A percentile compares a stretch with the other conserved stretches of the same genome.
Conservation (phyloP, 92 coral and sea anemone species). For the Zoanthus sociatus region DNA sequence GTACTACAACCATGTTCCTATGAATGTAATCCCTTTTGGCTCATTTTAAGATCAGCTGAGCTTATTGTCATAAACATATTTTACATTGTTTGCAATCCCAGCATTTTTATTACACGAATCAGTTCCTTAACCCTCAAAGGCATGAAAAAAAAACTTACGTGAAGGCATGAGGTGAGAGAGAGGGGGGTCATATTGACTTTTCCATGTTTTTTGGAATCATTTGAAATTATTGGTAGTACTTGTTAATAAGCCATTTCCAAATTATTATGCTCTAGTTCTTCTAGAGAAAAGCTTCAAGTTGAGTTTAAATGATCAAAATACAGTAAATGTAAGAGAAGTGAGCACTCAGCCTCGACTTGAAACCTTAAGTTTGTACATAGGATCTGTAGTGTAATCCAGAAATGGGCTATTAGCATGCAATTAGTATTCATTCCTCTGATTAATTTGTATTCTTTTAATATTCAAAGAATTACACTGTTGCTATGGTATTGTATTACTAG, state of each 20-base stretch:
- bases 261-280: conserved; percentile 24
- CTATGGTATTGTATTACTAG: background rate
- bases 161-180: conserved; percentile 28
- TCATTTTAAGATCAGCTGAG: conserved; percentile 35
- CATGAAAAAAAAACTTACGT: conserved; percentile 16
- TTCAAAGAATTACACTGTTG: too few species aligned
- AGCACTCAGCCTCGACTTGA: conserved; percentile 25
- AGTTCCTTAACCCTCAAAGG: conserved; percentile 30
- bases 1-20: conserved; percentile 20
- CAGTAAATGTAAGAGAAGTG: conserved; percentile 26
- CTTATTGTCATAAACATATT: background rate
- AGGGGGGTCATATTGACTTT: conserved; percentile 12
- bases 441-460: background rate
- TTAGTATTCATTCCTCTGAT: too few species aligned
- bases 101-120: conserved; percentile 20
- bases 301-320: conserved; percentile 23
- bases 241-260: conserved; percentile 17
- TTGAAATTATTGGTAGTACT: background rate
- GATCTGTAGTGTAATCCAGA: conserved; percentile 2
- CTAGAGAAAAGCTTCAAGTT: conserved; percentile 12
- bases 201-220: conserved; percentile 6
- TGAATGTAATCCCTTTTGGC: conserved; percentile 20
- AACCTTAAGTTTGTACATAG: background rate
- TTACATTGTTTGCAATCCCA: conserved; percentile 29
- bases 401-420: background rate